Conservation (phyloP, 2,113 vertebrate species). For the Nicator chloris region DNA sequence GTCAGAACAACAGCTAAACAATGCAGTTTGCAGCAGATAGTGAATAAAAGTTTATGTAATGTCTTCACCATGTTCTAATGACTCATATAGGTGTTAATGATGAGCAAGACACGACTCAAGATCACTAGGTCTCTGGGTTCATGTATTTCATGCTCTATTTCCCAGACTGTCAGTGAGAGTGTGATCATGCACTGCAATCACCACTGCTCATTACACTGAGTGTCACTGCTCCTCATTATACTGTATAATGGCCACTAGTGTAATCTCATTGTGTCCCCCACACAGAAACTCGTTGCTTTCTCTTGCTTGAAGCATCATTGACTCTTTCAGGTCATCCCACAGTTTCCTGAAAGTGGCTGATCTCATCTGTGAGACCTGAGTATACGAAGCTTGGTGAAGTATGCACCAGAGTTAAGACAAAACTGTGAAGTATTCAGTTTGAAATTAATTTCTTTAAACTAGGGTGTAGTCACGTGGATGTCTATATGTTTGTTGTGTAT, state of each 20-base stretch:
- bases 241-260: not conserved
- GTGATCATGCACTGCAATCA: not conserved
- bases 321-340: not conserved
- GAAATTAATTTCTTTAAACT: not conserved
- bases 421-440: not conserved
- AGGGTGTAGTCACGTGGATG: not conserved
- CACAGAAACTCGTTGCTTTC: not conserved
- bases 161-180: not conserved
- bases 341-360: not conserved
- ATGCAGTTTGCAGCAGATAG: not conserved
- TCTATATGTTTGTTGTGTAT: not conserved
- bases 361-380: not conserved
- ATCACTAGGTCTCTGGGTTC: not conserved
- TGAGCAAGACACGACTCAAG: not conserved
- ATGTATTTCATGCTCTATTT: not conserved
- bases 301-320: not conserved
- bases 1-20: constrained; percentile 7
- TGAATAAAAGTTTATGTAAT: not conserved
- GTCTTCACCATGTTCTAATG: not conserved
- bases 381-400: not conserved
- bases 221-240: not conserved
- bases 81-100: constrained; percentile 24
- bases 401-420: not conserved
- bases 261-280: not conserved
- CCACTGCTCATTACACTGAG: not conserved